Conservation (phyloP, 2,113 vertebrate genomes). For the Verasper variegatus region DNA sequence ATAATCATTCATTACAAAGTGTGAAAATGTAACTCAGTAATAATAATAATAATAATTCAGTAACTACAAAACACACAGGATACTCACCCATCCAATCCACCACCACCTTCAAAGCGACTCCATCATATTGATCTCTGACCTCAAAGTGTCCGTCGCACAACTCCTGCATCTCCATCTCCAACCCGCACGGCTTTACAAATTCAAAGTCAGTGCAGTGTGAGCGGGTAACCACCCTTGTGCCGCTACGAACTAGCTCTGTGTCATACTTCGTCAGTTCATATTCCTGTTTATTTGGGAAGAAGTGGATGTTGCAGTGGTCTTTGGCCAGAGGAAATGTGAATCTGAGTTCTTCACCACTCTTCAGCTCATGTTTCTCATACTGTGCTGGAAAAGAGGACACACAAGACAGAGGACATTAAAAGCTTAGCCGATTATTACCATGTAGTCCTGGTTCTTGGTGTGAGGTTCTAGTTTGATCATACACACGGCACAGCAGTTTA, state of each 20-base stretch:
- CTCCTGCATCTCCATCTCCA: neutral
- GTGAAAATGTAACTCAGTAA: neutral
- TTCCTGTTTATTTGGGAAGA: neutral
- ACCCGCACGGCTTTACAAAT: neutral
- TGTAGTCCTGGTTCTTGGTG: too few relatives aligned
- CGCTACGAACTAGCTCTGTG: neutral
- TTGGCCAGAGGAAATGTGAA: neutral
- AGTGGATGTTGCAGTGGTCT: conserved; percentile 47
- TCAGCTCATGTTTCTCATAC: accelerated
- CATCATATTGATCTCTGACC: conserved; percentile 19
- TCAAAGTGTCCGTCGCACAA: conserved; percentile 18
- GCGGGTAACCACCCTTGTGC: accelerated
- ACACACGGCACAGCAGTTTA: neutral
- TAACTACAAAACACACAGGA: neutral
- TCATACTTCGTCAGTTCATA: neutral
- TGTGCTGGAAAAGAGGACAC: conserved; percentile 6
- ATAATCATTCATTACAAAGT: neutral
- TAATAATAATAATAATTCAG: too few relatives aligned
- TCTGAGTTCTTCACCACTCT: accelerated
- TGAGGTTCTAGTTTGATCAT: neutral
- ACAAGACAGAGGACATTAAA: conserved; percentile 1
- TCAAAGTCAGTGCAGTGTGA: too few relatives aligned
- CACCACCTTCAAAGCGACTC: neutral
- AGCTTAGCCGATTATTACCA: too few relatives aligned
- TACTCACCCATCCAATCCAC: conserved; percentile 28